These are phyloP conservation scores for Tinea semifulvella DNA, from an alignment of 2,888 invertebrate genomes.

Conservation along the genomic window DNA sequence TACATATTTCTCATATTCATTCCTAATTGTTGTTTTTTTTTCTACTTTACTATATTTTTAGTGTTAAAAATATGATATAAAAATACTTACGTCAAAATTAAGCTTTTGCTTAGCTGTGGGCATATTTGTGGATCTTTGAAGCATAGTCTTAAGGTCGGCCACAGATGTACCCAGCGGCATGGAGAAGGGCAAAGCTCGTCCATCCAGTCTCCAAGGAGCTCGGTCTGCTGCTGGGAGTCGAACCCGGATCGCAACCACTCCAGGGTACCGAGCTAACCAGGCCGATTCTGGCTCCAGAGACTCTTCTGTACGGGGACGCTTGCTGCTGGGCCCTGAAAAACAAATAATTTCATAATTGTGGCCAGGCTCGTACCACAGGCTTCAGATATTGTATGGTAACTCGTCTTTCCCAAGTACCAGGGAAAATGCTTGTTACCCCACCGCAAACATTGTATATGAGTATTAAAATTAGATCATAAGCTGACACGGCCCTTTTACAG, in stretches of 20 bases:
- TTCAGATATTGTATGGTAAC: too few relatives aligned
- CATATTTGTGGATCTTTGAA: constrained; percentile 90
- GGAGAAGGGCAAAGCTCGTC: constrained; percentile 83
- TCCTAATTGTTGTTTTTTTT: too few relatives aligned
- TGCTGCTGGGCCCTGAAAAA: constrained; percentile 34
- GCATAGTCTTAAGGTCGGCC: constrained; percentile 86
- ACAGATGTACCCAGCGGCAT: constrained; percentile 81
- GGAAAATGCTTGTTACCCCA: too few relatives aligned
- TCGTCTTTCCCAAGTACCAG: too few relatives aligned
- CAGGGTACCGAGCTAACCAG: constrained; percentile 45
- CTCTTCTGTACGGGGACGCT: constrained; percentile 92
- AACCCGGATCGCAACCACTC: constrained; percentile 54
- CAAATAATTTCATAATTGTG: too few relatives aligned
- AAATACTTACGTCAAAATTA: constrained; percentile 80
- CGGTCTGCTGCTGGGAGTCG: constrained; percentile 88
- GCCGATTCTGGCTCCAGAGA: constrained; percentile 86
- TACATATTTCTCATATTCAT: too few relatives aligned
- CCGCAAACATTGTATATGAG: too few relatives aligned
- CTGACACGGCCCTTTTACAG: too few relatives aligned
- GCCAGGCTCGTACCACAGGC: too few relatives aligned
- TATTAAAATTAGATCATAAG: too few relatives aligned
- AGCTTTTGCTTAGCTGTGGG: constrained; percentile 97
- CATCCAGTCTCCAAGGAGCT: constrained; percentile 94
- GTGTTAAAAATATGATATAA: too few relatives aligned
- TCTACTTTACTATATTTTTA: too few relatives aligned